These are phyloP conservation scores for Augochlorella aurata DNA, from an alignment of 2,888 invertebrate species.

Conservation along the genomic window DNA sequence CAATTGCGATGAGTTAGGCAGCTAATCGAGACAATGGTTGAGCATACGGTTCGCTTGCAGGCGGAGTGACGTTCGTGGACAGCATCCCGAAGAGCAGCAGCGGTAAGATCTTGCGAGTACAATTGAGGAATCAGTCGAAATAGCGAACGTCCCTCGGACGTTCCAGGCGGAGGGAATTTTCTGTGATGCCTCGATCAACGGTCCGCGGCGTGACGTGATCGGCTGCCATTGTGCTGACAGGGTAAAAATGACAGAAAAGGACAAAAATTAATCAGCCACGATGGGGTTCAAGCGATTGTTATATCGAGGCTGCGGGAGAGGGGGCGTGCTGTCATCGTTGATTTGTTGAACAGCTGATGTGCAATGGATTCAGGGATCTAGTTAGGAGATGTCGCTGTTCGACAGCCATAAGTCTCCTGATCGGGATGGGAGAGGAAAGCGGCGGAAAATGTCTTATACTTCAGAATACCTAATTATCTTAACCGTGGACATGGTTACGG, in stretches of 20 bases:
- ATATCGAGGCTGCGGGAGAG: background rate
- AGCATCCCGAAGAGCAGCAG: constrained; percentile 83
- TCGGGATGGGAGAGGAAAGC: background rate
- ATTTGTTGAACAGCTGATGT: background rate
- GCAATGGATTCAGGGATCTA: background rate
- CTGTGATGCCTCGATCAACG: constrained; percentile 17
- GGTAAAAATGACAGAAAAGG: background rate
- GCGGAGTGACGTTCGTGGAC: constrained; percentile 82
- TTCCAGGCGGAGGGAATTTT: background rate
- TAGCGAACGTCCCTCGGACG: background rate
- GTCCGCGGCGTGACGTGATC: constrained; percentile 24
- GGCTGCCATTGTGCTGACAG: background rate
- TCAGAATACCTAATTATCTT: background rate
- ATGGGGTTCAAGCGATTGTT: background rate
- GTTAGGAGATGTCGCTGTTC: no score
- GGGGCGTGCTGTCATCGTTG: background rate
- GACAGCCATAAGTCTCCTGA: background rate
- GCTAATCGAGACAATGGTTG: background rate
- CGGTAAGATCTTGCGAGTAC: constrained; percentile 83
- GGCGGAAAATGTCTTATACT: no score
- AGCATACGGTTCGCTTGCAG: constrained; percentile 66
- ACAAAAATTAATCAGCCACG: background rate
- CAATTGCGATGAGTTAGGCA: background rate
- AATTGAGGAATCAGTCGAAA: constrained; percentile 68
- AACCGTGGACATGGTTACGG: background rate